phyloP scores from a whole-genome alignment of 2,888 invertebrate genomes.

The Hyles lineata region DNA sequence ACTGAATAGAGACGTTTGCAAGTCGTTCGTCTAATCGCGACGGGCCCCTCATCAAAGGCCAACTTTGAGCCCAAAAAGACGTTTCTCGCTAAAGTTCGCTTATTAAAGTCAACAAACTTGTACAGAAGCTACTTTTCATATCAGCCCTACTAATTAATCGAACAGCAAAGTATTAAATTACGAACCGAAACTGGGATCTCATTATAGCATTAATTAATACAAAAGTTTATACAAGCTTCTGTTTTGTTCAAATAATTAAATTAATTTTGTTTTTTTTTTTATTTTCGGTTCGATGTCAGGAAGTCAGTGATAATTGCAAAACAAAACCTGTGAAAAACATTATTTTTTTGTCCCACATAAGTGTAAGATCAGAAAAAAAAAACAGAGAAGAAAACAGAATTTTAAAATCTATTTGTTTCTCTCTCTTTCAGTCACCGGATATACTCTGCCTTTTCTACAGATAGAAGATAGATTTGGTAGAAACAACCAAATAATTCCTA shows the following conservation, averaged over 20 bases:
- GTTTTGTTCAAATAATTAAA: background rate
- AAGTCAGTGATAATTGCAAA: background rate
- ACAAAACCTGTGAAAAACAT: no score
- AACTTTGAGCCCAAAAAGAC: slow-evolving; percentile 75
- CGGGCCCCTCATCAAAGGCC: slow-evolving; percentile 66
- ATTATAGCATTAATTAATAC: slow-evolving; percentile 69
- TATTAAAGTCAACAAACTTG: slow-evolving; percentile 73
- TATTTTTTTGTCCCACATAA: no score
- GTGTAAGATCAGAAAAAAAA: no score
- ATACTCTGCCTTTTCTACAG: no score
- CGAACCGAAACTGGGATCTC: slow-evolving; percentile 57
- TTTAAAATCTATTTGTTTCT: no score
- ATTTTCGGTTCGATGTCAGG: background rate
- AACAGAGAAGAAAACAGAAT: no score
- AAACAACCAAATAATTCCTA: no score
- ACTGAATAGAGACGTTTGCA: slow-evolving; percentile 26
- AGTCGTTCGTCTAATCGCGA: slow-evolving; percentile 62
- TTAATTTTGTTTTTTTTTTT: background rate
- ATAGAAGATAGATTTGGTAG: no score
- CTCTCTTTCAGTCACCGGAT: no score
- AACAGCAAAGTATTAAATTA: slow-evolving; percentile 78
- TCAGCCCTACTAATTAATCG: slow-evolving; percentile 77
- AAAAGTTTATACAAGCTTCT: slow-evolving; percentile 47
- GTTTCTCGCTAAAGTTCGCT: slow-evolving; percentile 72
- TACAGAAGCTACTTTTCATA: slow-evolving; percentile 69